Evolutionary conservation across 35 echinoderm and acorn worm genomes (phyloP).

Genomic region (Apostichopus californicus): DNA sequence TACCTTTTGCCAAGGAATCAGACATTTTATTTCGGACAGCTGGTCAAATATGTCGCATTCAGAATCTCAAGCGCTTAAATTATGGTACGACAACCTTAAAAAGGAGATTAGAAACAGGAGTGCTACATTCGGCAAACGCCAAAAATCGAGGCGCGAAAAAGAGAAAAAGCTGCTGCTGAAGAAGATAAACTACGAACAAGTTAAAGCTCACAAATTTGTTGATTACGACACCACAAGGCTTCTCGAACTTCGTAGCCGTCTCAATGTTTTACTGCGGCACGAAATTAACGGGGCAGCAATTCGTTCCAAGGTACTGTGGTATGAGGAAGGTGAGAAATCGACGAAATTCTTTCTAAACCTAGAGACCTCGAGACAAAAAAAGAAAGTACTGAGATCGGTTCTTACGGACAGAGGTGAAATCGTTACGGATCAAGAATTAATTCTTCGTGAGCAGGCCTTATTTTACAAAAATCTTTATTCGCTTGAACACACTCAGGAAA

Average conservation of each 20-base stretch:
- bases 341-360: background rate
- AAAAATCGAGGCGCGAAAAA: background rate
- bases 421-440: background rate
- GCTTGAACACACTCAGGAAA: background rate
- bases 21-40: background rate
- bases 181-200: background rate
- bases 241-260: background rate
- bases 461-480: conserved; percentile 1
- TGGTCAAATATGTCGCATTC: background rate
- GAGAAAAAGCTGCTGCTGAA: background rate
- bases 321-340: background rate
- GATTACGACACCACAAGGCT: background rate
- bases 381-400: background rate
- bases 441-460: background rate
- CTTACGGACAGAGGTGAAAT: background rate
- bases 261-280: background rate
- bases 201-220: background rate
- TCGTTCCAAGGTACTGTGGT: background rate
- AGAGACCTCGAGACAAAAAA: conserved; percentile 7
- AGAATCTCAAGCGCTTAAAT: background rate
- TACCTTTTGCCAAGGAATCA: background rate
- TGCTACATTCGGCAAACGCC: background rate
- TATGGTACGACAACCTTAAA: background rate
- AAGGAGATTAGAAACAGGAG: background rate
- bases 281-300: conserved; percentile 1